Percentiles rank a stretch among this genome's conserved stretches.
These are phyloP conservation scores for Sturnus vulgaris DNA, from an alignment of 2,113 vertebrate genomes.

Conservation along the genomic window DNA sequence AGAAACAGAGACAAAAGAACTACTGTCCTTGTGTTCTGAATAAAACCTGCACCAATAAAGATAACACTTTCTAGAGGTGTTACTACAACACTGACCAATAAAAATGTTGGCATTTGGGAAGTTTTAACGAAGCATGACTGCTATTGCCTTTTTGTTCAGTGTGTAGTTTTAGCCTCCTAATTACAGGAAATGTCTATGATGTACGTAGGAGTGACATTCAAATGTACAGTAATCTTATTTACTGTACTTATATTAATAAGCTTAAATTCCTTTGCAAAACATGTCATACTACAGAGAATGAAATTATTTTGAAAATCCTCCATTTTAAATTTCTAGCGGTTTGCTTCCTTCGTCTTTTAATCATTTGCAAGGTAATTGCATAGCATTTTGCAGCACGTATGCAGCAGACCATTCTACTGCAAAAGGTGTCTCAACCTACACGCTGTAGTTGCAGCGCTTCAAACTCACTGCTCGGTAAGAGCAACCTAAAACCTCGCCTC, in stretches of 20 bases:
- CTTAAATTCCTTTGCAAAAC: conserved; percentile 8
- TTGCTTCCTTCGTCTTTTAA: neutral
- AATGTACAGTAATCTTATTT: conserved; percentile 17
- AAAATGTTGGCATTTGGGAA: neutral
- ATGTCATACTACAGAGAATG: neutral
- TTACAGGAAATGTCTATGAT: conserved; percentile 24
- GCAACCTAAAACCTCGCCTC: neutral
- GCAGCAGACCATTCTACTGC: neutral
- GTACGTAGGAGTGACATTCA: conserved; percentile 2
- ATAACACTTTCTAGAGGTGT: neutral
- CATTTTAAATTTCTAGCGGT: neutral
- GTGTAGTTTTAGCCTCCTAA: neutral
- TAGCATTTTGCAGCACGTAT: accelerated
- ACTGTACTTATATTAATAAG: conserved; percentile 19
- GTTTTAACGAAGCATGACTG: neutral
- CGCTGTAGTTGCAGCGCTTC: accelerated
- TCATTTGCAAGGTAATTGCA: neutral
- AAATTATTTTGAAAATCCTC: neutral
- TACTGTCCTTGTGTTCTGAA: neutral
- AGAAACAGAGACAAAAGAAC: neutral
- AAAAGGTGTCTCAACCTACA: neutral
- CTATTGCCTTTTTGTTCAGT: neutral
- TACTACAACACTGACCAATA: neutral
- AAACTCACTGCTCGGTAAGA: neutral
- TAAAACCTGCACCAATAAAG: neutral